Base-by-base conservation (phyloP, 2,797 vertebrate genomes). In the Manis javanica region DNA sequence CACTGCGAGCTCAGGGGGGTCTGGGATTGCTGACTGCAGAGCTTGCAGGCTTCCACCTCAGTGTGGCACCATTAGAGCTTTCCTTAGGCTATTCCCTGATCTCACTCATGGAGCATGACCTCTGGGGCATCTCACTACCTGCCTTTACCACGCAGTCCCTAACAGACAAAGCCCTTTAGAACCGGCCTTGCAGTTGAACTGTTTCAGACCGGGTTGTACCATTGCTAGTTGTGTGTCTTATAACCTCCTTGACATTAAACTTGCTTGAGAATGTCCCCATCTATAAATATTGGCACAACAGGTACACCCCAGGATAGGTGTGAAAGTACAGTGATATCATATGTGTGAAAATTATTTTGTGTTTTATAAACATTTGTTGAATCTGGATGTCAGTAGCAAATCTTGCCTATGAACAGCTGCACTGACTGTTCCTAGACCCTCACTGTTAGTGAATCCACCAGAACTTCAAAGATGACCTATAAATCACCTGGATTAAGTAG, bases 401-500 rank as follows among this genome's bases (percentile, higher is more conserved):
- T 46, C 49, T 63, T 29, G 69, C 90, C 82, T 72, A 74, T 2
- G 26, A 94, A 87, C 4, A 66, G 85, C 34, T 2, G 3, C 66
- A 74, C 29, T 16, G 68, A 39, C 86, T 88, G 49, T 77, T 91
- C 79, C 85, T 34, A 86, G 95, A 92, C 42, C n/a, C 61, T 95
- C 29, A 31, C 8, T 79, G 61, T 39, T 87, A 53, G 78, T 23
- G 63, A 93, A 81, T 81, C 90, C 55, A 89, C 87, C 85, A 95
- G 68, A 79, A 1, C 77, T 95, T 91, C 79, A 85, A 90, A 86
- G 90, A 79, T 84, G 74, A 84, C 64, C 74, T 89, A 74, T 89
- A 97, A 91, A 81, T 96, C 90, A 95, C 34, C 49, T 55, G 92
- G 66, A 96, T 96, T 91, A 96, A 97, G 86, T 42, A 71, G 61